A percentile compares a stretch with the other conserved stretches of the same genome.
phyloP scores from a whole-genome alignment of 2,888 invertebrate species.

The Stomorhina lunata region DNA sequence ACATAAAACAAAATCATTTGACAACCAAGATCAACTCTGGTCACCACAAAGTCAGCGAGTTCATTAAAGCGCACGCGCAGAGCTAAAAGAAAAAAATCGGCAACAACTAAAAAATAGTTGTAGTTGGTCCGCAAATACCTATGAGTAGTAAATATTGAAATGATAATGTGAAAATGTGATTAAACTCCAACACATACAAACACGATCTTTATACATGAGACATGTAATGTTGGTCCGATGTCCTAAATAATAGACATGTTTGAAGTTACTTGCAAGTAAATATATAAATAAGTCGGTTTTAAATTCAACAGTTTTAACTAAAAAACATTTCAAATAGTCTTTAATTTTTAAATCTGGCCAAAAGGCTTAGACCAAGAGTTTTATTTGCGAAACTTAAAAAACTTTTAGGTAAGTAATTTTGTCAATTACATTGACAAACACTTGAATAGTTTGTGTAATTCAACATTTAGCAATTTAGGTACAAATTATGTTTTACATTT shows the following conservation, averaged over 20 bases:
- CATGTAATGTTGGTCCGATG: slow-evolving; percentile 24
- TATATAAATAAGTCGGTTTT: slow-evolving; percentile 22
- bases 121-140: slow-evolving; percentile 21
- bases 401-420: slow-evolving; percentile 44
- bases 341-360: background rate
- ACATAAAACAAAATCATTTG: slow-evolving; percentile 62
- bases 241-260: slow-evolving; percentile 57
- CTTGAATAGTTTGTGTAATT: slow-evolving; percentile 48
- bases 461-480: slow-evolving; percentile 43
- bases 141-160: slow-evolving; percentile 24
- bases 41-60: slow-evolving; percentile 55
- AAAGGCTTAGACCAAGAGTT: background rate
- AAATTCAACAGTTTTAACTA: slow-evolving; percentile 25
- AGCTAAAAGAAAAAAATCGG: background rate
- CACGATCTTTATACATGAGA: background rate
- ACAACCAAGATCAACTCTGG: slow-evolving; percentile 60
- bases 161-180: slow-evolving; percentile 56
- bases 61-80: slow-evolving; percentile 58
- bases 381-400: background rate
- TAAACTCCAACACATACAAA: background rate
- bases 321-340: slow-evolving; percentile 24
- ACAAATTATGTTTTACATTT: slow-evolving; percentile 50
- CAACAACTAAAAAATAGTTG: background rate
- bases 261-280: too few relatives aligned
- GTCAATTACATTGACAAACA: slow-evolving; percentile 56